Evolutionary conservation across 1,140 invertebrate genomes (phyloP), one percentile per base, ranked within the genome.

Genomic region (Nasonia vitripennis): DNA sequence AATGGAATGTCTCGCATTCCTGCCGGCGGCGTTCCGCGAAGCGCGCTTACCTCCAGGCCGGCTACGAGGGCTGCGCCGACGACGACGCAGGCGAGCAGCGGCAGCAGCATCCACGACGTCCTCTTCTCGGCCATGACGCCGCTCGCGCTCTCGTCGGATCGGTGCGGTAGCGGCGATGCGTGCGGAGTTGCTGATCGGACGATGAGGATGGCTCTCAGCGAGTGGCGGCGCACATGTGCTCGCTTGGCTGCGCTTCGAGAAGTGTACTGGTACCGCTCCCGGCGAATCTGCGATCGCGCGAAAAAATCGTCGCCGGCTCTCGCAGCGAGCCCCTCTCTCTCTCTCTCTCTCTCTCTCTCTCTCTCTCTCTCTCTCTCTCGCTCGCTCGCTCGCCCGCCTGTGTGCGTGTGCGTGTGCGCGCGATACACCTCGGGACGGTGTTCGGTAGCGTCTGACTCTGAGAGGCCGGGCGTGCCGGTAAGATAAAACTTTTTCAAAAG

Each of bases 401-500:
- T 27, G 27, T 27, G 27, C 34, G 34, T 37, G 34, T 37, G 34
- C 6, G 34, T 37, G 34, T 37, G 34, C 34, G 34, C 17, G 68
- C 68, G 41, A 90, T 90, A 89, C 90, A 90, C 90, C 90, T 90
- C 89, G 91, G 88, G 91, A 91, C 92, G 92, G 91, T 89, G 91
- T 92, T 91, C 89, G 91, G 91, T 92, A 92, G 91, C 91, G 91
- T 92, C 92, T 92, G 34, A 37, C 3, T 37, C 34, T 6, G 92
- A 91, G 91, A 92, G 92, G 11, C 23, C 68, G 20, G 55, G 17
- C 68, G 31, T 34, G 68, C 68, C 27, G 68, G 68, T 89, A 90
- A 92, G 92, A 93, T 92, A 92, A 92, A 92, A 92, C 91, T 92
- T 93, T 71, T 93, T 92, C 89, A 91, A 92, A 93, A 93, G 91